These are phyloP conservation scores for Metallyticus violacea DNA, from an alignment of 2,888 invertebrate species.

Conservation along the genomic window DNA sequence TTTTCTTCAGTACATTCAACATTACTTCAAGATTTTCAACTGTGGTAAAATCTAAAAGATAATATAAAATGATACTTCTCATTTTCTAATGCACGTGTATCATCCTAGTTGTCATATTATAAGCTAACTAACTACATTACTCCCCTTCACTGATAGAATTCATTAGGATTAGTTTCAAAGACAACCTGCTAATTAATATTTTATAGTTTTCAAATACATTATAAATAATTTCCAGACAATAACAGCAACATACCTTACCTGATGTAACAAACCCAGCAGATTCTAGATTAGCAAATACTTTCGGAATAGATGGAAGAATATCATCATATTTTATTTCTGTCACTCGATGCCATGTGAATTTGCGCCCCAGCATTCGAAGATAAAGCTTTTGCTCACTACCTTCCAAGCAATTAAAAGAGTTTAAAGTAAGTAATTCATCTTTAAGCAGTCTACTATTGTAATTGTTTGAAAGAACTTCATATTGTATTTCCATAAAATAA, in stretches of 20 bases:
- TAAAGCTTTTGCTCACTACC: conserved; percentile 21
- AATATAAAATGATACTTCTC: not conserved
- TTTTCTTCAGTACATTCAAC: conserved; percentile 41
- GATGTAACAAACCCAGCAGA: conserved; percentile 17
- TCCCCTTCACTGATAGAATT: too few relatives aligned
- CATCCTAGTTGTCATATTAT: too few relatives aligned
- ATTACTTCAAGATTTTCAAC: conserved; percentile 27
- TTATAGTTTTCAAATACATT: too few relatives aligned
- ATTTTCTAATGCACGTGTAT: too few relatives aligned
- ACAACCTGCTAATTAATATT: too few relatives aligned
- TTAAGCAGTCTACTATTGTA: not conserved
- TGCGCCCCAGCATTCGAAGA: conserved; percentile 29
- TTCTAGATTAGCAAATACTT: not conserved
- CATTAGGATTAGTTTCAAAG: too few relatives aligned
- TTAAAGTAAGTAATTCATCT: not conserved
- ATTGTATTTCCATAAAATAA: not conserved
- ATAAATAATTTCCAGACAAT: not conserved
- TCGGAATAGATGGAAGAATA: not conserved
- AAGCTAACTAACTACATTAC: too few relatives aligned
- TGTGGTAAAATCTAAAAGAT: not conserved
- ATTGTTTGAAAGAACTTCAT: not conserved
- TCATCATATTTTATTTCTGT: conserved; percentile 21
- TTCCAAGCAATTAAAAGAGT: conserved; percentile 6
- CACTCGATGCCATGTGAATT: conserved; percentile 28
- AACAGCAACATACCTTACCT: not conserved